A percentile compares a stretch with the other conserved stretches of the same genome.
These are phyloP conservation scores for Drosophila ustulata DNA, from an alignment of 2,888 invertebrate genomes.

Conservation along the genomic window DNA sequence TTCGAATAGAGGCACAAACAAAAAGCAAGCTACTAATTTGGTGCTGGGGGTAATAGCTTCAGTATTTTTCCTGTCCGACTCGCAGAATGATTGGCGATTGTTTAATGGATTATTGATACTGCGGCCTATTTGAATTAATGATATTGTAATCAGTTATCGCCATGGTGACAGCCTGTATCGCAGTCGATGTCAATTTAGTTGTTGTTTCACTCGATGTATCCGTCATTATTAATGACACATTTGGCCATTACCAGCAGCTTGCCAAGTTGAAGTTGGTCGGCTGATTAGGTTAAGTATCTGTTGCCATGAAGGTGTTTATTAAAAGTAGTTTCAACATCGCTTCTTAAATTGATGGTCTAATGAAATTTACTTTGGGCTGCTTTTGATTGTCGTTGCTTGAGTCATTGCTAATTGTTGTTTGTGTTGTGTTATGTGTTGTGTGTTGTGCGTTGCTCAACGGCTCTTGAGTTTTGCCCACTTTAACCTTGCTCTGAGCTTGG, in stretches of 20 bases:
- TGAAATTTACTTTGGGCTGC: not conserved
- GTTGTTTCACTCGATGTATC: constrained; percentile 18
- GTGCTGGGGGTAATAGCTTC: not conserved
- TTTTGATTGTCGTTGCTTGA: constrained; percentile 1
- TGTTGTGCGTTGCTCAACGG: constrained; percentile 31
- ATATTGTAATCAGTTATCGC: constrained; percentile 67
- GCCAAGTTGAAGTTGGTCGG: not conserved
- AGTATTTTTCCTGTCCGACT: not conserved
- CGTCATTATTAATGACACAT: constrained; percentile 47
- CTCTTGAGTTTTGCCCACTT: constrained; percentile 11
- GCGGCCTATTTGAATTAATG: constrained; percentile 68
- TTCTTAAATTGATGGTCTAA: not conserved
- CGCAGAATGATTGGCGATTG: constrained; percentile 1
- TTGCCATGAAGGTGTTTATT: constrained; percentile 18
- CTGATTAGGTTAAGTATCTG: constrained; percentile 13
- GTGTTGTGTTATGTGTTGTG: not conserved
- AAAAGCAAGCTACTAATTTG: not conserved
- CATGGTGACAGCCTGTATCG: constrained; percentile 52
- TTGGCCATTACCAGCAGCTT: constrained; percentile 10
- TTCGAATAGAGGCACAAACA: not conserved
- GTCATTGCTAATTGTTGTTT: constrained; percentile 28
- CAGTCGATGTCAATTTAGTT: constrained; percentile 19
- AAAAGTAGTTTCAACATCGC: constrained; percentile 12
- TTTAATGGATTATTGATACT: constrained; percentile 34
- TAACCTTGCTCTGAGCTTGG: constrained; percentile 44